Evolutionary conservation across 2,888 invertebrate species (phyloP), one percentile per base, ranked within the genome.

Genomic region (Seladonia tumulorum): DNA sequence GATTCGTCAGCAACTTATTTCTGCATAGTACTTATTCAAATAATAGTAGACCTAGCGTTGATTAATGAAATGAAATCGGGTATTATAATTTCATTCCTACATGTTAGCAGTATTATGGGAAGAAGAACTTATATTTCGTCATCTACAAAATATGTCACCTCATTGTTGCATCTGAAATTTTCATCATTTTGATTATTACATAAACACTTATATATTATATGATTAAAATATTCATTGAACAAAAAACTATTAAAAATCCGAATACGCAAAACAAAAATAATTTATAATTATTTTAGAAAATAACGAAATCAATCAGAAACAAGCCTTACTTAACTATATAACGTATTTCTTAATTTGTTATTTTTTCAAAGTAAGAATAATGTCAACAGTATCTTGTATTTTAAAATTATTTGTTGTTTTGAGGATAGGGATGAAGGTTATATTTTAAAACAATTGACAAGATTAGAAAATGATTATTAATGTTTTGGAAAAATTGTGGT

Each of bases 401-500:
- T 63, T 60, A 42, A 47, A 72, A 39, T 60, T 53, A 68, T 71
- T 74, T 70, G 22, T 63, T 63, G 63, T 22, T 29, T 79, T 63
- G 35, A 42, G 84, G 79, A 83, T 79, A 29, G 76, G 85, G 76
- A 76, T 66, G 49, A 79, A 73, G 85, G 83, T 79, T 79, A 66
- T 57, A 83, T 79, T 79, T 85, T 85, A 85, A 83, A 85, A 85
- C 84, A 71, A 83, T 76, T 68, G 79, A 79, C 42, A 83, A 83
- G 83, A 85, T 83, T 85, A 85, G 71, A 85, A 85, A 85, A 85
- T 82, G 86, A 85, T 83, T 85, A 85, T 87, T 77, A 87, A 88
- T 81, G 74, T 80, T 88, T 83, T 75, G 83, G 83, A 80, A 86
- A 70, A 76, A 83, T 83, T 79, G 80, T 84, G 85, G 88, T 89